Conservation (phyloP, 2,113 vertebrate species). For the Lota lota region DNA sequence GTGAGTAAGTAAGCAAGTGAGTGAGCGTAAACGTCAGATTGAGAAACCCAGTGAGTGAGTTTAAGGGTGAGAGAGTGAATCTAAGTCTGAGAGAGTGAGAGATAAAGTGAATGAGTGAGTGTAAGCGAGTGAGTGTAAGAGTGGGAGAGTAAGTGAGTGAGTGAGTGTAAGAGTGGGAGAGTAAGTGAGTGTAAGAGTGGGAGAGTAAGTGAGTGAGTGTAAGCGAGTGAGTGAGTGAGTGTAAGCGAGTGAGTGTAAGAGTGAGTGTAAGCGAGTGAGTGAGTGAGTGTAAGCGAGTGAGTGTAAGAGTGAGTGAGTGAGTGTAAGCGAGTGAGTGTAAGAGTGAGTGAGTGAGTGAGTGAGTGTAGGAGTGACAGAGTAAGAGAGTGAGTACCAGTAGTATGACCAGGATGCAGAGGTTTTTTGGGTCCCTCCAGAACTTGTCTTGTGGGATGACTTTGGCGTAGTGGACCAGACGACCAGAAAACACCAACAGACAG, state of each 20-base stretch:
- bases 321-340: too few species aligned
- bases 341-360: too few species aligned
- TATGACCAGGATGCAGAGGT: slow-evolving; percentile 87
- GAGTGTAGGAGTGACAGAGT: neutral
- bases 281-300: too few species aligned
- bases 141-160: neutral
- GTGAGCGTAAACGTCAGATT: neutral
- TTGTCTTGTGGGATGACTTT: slow-evolving; percentile 77
- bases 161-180: neutral
- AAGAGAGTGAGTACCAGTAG: slow-evolving; percentile 50
- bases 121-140: slow-evolving; percentile 39
- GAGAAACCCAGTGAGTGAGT: neutral
- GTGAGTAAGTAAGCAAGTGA: neutral
- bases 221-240: too few species aligned
- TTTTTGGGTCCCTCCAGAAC: slow-evolving; percentile 96
- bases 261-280: too few species aligned
- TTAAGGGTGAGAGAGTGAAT: neutral
- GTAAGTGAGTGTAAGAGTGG: neutral
- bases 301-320: neutral
- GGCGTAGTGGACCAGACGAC: slow-evolving; percentile 82
- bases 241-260: too few species aligned
- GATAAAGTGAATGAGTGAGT: neutral
- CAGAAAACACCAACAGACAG: slow-evolving; percentile 80
- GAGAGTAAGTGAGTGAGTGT: too few species aligned
- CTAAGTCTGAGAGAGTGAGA: neutral